A percentile compares a stretch with the other conserved stretches of the same genome.
Evolutionary conservation across 2,888 invertebrate genomes (phyloP).

Genomic region (Crocallis elinguaria): DNA sequence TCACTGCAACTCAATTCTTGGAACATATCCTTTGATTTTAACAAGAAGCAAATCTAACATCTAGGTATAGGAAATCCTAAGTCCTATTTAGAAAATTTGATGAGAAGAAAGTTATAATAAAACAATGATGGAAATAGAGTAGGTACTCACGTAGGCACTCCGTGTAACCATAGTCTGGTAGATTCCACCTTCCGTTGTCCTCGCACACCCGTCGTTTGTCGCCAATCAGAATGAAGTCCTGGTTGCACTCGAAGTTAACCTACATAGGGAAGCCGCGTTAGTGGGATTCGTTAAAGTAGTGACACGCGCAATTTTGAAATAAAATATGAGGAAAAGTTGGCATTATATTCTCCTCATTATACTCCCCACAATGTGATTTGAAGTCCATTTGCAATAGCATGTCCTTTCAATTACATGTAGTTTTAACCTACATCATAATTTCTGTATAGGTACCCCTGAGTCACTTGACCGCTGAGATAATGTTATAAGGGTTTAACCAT

Average conservation of each 20-base stretch:
- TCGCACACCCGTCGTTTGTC: constrained; percentile 93
- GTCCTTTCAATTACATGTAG: too few species aligned
- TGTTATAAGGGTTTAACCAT: too few species aligned
- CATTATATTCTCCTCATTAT: too few species aligned
- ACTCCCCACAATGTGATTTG: too few species aligned
- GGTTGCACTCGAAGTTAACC: constrained; percentile 96
- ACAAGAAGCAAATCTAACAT: too few species aligned
- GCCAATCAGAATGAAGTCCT: constrained; percentile 93
- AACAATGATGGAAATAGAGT: not conserved
- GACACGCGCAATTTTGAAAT: constrained; percentile 2
- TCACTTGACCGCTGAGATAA: too few species aligned
- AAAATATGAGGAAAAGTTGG: not conserved
- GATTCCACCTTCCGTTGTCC: constrained; percentile 92
- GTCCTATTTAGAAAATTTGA: not conserved
- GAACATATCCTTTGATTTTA: too few species aligned
- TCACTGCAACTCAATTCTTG: too few species aligned
- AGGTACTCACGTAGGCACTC: constrained; percentile 94
- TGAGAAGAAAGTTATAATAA: not conserved
- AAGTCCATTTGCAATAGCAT: too few species aligned
- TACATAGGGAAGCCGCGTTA: constrained; percentile 48
- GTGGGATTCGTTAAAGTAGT: constrained; percentile 6
- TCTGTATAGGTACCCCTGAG: too few species aligned
- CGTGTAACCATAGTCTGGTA: constrained; percentile 93
- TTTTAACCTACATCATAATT: too few species aligned
- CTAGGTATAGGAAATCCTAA: too few species aligned